Evolutionary conservation across 1,140 invertebrate species (phyloP), one percentile per base, ranked within the genome.

Genomic region (Argopecten irradians): DNA sequence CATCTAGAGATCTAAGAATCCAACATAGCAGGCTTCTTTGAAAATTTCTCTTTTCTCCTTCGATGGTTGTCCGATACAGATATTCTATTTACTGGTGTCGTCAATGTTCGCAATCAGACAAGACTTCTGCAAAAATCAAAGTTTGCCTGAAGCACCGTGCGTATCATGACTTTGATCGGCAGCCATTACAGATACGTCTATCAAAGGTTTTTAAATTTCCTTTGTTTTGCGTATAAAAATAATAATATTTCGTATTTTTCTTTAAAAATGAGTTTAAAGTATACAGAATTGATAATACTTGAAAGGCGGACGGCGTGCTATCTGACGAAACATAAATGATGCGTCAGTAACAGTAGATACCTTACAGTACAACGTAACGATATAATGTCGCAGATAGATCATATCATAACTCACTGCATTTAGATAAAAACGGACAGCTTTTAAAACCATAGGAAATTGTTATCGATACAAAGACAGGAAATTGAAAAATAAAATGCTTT

Each of bases 191-290:
- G 55, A 71, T 71, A 71, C 28, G 55, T 5, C 55, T 71, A 71
- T 71, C 55, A 71, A 5, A 3, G 55, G 55, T 71, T 71, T n/a
- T 71, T 71, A 71, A 71, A 71, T 71, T 71, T 71, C 55, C 28
- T 71, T 71, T 71, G 55, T 71, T 71, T 71, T 71, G 22, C 55
- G 22, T 71, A 71, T 71, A n/a, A 71, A 71, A 71, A 71, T 71
- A 71, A 71, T 71, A 71, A 71, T 71, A 71, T 71, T 71, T 71
- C 55, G 55, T 71, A 71, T 71, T 71, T 71, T 71, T 71, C 55
- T 71, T 71, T 71, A 71, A 71, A 71, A 71, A 71, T 71, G 55
- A 71, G 55, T 71, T 71, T 28, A 71, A 71, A 71, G 55, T 71
- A 71, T 71, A 71, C 55, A 71, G 22, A 71, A 71, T 5, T 71